Evolutionary conservation across 2,113 vertebrate species (phyloP).

Genomic region (Dendropsophus ebraccatus): DNA sequence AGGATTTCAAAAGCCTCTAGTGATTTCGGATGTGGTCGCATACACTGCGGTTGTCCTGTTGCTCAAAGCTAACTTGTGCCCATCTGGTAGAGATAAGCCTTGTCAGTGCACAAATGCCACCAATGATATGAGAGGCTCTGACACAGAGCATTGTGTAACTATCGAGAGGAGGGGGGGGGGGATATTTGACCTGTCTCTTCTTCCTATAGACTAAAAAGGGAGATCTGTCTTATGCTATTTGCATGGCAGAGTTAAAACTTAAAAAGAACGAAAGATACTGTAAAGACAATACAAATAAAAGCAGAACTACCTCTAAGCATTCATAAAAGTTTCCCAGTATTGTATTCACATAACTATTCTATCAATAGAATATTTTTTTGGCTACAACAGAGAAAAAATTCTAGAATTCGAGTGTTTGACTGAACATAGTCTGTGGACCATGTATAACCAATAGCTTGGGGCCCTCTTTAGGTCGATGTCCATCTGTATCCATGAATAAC

Average conservation of each 20-base stretch:
- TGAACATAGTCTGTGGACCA: conserved; percentile 6
- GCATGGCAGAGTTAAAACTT: background rate
- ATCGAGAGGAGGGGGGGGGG: too few species aligned
- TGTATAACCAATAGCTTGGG: background rate
- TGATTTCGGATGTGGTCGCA: background rate
- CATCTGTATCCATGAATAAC: conserved; percentile 48
- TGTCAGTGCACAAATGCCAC: background rate
- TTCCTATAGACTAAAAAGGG: background rate
- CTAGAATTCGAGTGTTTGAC: background rate
- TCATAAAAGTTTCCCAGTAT: background rate
- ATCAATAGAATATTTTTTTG: background rate
- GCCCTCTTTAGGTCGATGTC: background rate
- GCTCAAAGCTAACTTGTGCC: background rate
- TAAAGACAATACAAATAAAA: conserved; percentile 1
- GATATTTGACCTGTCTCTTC: background rate
- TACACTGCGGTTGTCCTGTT: background rate
- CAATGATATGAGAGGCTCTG: background rate
- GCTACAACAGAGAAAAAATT: background rate
- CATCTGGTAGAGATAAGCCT: background rate
- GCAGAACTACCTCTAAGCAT: background rate
- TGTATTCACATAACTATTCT: background rate
- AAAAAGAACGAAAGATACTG: background rate
- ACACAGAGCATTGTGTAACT: background rate
- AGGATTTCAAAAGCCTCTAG: background rate
- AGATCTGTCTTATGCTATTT: conserved; percentile 28